Evolutionary conservation across 1,140 invertebrate species (phyloP), one percentile per base, ranked within the genome.

Genomic region (Cephus cinctus): DNA sequence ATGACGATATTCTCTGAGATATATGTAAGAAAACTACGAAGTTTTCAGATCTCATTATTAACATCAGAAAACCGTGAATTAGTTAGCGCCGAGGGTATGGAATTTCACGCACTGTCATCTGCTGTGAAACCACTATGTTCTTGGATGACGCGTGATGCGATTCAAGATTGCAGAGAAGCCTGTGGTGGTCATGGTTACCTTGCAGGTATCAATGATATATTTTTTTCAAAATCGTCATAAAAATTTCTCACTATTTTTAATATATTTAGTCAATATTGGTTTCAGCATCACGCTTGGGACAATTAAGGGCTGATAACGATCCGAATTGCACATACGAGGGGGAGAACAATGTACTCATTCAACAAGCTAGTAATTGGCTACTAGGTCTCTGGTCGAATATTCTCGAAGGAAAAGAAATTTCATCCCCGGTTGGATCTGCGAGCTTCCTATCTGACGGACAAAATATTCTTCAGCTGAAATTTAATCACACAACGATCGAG

Each of bases 321-420:
- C 89, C 92, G 0, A 92, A 91, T 56, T 88, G 88, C 54, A 98
- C 94, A 0, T 98, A 96, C 62, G 95, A 98, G 78, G 96, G 95
- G 4, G 95, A 98, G 72, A 96, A 96, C 75, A 95, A 95, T 74
- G 92, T 98, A 30, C 78, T 98, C 4, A 83, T 94, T 6, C 95
- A 98, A 67, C 96, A 98, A 80, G 86, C 93, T 0, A 92, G 89
- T 67, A 98, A 98, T 71, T 93, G 89, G 87, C 75, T 95, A 31
- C 62, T 94, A 21, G 80, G 80, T 23, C 81, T 89, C 59, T 87
- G 83, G 80, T 52, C 64, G 2, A 75, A 72, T 23, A 69, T 78
- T 5, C 51, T 78, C 1, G 62, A 72, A 12, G 77, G 81, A 35
- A 56, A 63, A 31, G 36, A 61, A 3, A 59, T 80, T 9, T 62